Evolutionary conservation across 2,113 vertebrate species (phyloP).

Genomic region (Sardina pilchardus): DNA sequence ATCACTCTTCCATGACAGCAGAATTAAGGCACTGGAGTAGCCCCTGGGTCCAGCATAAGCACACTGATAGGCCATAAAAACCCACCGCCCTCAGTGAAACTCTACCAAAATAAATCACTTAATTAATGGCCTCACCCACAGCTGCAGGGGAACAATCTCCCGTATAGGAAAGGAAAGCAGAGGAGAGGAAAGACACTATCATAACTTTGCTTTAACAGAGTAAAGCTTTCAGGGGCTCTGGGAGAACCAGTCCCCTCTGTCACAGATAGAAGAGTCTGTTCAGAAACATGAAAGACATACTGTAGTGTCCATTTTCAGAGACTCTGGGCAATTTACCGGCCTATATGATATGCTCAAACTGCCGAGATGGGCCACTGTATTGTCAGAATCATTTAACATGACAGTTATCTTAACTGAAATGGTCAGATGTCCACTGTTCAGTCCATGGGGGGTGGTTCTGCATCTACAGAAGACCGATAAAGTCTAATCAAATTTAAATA

Average conservation of each 20-base stretch:
- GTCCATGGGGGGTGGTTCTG: too few relatives aligned
- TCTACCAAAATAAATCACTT: constrained; percentile 15
- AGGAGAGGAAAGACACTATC: not conserved
- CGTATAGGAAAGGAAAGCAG: not conserved
- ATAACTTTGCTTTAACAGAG: not conserved
- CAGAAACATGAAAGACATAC: not conserved
- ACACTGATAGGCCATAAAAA: constrained; percentile 9
- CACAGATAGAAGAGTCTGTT: not conserved
- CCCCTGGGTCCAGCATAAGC: constrained; percentile 3
- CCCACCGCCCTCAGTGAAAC: not conserved
- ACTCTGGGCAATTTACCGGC: not conserved
- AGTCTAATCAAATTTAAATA: too few relatives aligned
- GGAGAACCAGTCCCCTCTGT: not conserved
- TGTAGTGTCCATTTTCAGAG: not conserved
- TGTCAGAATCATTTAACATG: too few relatives aligned
- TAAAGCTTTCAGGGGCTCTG: not conserved
- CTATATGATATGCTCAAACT: not conserved
- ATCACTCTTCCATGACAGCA: constrained; percentile 10
- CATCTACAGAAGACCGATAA: too few relatives aligned
- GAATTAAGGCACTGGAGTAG: not conserved
- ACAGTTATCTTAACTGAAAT: too few relatives aligned
- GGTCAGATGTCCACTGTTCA: too few relatives aligned
- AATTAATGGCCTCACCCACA: not conserved
- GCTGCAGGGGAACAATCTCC: not conserved
- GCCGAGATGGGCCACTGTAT: not conserved